A percentile compares a stretch with the other conserved stretches of the same genome.
These are phyloP conservation scores for Cerceris ruficornis DNA, from an alignment of 2,888 invertebrate genomes.

Conservation along the genomic window DNA sequence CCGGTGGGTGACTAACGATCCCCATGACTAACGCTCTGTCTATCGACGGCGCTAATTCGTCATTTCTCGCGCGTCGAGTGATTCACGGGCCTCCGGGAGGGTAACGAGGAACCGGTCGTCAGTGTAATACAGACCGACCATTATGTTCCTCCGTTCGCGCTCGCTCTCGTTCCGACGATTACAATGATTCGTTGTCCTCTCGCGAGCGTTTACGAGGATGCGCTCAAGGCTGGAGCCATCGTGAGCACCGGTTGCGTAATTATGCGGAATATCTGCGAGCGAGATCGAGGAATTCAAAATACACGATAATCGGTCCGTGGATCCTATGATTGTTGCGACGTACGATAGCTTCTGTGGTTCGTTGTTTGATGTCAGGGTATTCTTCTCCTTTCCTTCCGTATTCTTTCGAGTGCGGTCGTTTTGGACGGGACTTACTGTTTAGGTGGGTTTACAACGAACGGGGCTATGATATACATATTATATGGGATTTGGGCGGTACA, in stretches of 20 bases:
- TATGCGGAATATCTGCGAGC: slow-evolving; percentile 35
- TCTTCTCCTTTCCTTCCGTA: too few relatives aligned
- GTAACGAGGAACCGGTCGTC: slow-evolving; percentile 70
- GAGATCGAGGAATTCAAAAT: slow-evolving; percentile 31
- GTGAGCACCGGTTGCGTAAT: slow-evolving; percentile 35
- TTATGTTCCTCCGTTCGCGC: slow-evolving; percentile 62
- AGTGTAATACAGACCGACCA: slow-evolving; percentile 66
- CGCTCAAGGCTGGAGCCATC: slow-evolving; percentile 28
- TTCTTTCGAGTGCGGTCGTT: too few relatives aligned
- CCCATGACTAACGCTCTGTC: slow-evolving; percentile 68
- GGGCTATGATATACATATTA: too few relatives aligned
- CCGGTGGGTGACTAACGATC: slow-evolving; percentile 61
- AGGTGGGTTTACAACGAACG: too few relatives aligned
- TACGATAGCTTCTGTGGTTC: too few relatives aligned
- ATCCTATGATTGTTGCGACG: slow-evolving; percentile 9
- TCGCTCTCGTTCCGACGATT: slow-evolving; percentile 54
- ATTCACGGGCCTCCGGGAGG: slow-evolving; percentile 67
- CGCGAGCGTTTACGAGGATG: slow-evolving; percentile 21
- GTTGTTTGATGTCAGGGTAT: too few relatives aligned
- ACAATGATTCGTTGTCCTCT: slow-evolving; percentile 60
- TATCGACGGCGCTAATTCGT: slow-evolving; percentile 70
- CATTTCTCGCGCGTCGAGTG: slow-evolving; percentile 69
- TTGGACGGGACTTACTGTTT: too few relatives aligned
- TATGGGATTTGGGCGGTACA: too few relatives aligned
- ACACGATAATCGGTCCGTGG: slow-evolving; percentile 34